A percentile compares a stretch with the other conserved stretches of the same genome.
Evolutionary conservation across 2,113 vertebrate species (phyloP).

Genomic region (Jacana jacana): DNA sequence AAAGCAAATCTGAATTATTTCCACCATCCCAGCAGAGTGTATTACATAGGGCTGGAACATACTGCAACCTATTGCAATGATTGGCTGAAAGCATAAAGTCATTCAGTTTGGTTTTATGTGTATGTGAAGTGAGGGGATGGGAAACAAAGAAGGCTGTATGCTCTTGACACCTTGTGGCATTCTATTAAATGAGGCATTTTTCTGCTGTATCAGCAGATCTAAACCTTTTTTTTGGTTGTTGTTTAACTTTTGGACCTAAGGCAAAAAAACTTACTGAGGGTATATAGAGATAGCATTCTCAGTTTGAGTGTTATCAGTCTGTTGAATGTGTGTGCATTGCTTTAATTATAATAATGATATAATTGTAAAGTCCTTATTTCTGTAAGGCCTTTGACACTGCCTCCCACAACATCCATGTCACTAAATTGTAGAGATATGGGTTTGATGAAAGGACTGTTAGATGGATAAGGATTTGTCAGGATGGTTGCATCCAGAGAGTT

Average conservation of each 20-base stretch:
- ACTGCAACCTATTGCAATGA: not conserved
- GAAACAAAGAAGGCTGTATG: not conserved
- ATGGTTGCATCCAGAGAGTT: not conserved
- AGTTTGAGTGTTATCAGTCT: not conserved
- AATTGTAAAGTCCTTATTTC: not conserved
- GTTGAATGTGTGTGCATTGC: not conserved
- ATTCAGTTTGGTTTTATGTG: not conserved
- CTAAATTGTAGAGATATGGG: not conserved
- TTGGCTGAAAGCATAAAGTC: not conserved
- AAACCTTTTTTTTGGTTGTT: not conserved
- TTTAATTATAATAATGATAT: not conserved
- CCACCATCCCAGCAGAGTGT: not conserved
- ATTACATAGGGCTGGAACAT: fast-evolving
- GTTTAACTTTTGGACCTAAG: not conserved
- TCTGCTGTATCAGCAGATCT: not conserved
- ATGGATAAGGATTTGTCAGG: not conserved
- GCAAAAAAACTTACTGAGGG: not conserved
- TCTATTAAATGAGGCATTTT: not conserved
- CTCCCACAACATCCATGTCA: not conserved
- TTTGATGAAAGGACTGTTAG: not conserved
- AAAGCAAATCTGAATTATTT: not conserved
- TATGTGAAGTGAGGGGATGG: not conserved
- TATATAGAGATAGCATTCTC: not conserved
- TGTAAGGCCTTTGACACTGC: not conserved
- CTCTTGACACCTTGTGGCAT: not conserved